These are phyloP conservation scores for Amphipyra tragopoginis DNA, from an alignment of 2,888 invertebrate species.

Conservation along the genomic window DNA sequence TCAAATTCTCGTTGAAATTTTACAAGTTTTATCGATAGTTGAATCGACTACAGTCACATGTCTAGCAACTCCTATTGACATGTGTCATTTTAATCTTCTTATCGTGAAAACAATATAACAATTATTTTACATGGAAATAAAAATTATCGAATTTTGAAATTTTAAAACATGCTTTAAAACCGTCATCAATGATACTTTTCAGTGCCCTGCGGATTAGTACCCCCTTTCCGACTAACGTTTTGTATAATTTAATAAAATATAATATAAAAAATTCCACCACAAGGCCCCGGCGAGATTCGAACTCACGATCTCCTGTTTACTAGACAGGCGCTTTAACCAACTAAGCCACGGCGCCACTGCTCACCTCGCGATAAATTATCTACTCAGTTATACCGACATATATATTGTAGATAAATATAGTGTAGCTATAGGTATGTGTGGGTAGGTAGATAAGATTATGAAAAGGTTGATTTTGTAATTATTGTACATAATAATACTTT, in stretches of 20 bases:
- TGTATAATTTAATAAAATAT: neutral
- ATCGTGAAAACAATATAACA: too few relatives aligned
- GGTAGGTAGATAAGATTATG: neutral
- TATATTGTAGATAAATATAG: neutral
- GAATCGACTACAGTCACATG: too few relatives aligned
- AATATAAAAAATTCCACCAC: slow-evolving; percentile 1
- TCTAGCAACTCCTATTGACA: too few relatives aligned
- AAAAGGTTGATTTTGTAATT: neutral
- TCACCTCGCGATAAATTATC: neutral
- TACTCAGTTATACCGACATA: neutral
- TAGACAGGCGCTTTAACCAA: slow-evolving; percentile 89
- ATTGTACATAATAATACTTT: neutral
- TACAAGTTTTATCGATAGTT: too few relatives aligned
- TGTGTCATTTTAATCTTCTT: too few relatives aligned
- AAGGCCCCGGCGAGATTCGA: slow-evolving; percentile 88
- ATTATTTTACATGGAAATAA: too few relatives aligned
- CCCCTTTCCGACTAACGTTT: too few relatives aligned
- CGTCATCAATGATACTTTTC: too few relatives aligned
- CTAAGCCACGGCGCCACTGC: slow-evolving; percentile 85
- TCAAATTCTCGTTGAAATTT: too few relatives aligned
- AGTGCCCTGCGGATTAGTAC: too few relatives aligned
- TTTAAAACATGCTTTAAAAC: too few relatives aligned
- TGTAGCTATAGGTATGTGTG: neutral
- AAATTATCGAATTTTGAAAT: too few relatives aligned
- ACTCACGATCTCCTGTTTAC: slow-evolving; percentile 89